A percentile compares a stretch with the other conserved stretches of the same genome.
Evolutionary conservation across 2,113 vertebrate genomes (phyloP).

Genomic region (Heloderma charlesbogerti): DNA sequence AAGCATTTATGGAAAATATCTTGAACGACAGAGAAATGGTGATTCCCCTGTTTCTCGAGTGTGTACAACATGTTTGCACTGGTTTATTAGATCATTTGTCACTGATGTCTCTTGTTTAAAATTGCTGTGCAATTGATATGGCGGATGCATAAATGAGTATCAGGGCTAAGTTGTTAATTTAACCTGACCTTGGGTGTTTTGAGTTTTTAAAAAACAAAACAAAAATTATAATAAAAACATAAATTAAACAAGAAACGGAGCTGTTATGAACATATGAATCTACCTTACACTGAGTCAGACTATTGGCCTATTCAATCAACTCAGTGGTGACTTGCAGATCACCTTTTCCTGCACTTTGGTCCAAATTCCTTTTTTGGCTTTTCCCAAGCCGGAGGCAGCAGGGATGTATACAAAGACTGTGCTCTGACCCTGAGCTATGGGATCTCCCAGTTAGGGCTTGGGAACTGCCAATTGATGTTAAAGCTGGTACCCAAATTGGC

Average conservation of each 20-base stretch:
- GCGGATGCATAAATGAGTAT: neutral
- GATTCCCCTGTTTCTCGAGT: neutral
- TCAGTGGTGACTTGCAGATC: too few species aligned
- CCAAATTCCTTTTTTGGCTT: too few species aligned
- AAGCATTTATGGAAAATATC: neutral
- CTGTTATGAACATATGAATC: neutral
- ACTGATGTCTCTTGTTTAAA: neutral
- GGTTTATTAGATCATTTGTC: too few species aligned
- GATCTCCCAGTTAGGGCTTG: neutral
- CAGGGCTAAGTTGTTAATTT: neutral
- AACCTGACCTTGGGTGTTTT: neutral
- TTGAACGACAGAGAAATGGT: neutral
- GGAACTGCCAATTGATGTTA: neutral
- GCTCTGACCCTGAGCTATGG: too few species aligned
- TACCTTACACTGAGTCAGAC: neutral
- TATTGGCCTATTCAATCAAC: too few species aligned
- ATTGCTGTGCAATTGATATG: neutral
- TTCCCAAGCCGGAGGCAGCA: too few species aligned
- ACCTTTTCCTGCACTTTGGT: too few species aligned
- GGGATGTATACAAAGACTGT: too few species aligned
- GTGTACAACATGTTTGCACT: neutral
- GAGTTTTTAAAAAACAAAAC: neutral
- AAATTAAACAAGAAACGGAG: neutral
- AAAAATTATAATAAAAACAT: neutral
- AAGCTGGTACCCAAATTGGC: neutral